Percentiles rank a stretch among this genome's conserved stretches.
These are phyloP conservation scores for Arrhopalites spinosus DNA, from an alignment of 2,888 invertebrate genomes.

Conservation along the genomic window DNA sequence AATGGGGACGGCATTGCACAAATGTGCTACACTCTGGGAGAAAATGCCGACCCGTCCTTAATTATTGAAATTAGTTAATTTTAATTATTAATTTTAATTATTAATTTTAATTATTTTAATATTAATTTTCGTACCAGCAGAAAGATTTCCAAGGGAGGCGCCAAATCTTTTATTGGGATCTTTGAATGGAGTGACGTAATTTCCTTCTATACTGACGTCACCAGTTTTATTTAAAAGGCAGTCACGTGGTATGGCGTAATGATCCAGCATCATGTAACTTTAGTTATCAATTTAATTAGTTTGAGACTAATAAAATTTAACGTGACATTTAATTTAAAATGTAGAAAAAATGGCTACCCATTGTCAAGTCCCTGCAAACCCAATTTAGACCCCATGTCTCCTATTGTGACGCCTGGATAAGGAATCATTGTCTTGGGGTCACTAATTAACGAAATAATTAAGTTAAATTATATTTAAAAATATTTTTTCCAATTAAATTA, in stretches of 20 bases:
- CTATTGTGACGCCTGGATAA: slow-evolving; percentile 76
- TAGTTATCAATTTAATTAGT: too few species aligned
- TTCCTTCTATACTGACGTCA: slow-evolving; percentile 84
- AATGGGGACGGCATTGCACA: slow-evolving; percentile 58
- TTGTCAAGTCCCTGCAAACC: slow-evolving; percentile 92
- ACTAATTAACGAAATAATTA: too few species aligned
- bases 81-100: too few species aligned
- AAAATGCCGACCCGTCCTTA: slow-evolving; percentile 47
- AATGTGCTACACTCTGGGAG: slow-evolving; percentile 45
- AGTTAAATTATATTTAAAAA: too few species aligned
- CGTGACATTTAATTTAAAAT: too few species aligned
- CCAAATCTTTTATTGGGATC: slow-evolving; percentile 83
- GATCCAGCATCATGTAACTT: slow-evolving; percentile 73
- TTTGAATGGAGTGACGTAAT: slow-evolving; percentile 86
- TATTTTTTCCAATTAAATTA: too few species aligned
- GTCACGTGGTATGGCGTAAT: slow-evolving; percentile 83
- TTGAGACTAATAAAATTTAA: too few species aligned
- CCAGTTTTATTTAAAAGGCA: slow-evolving; percentile 85
- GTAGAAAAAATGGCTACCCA: slow-evolving; percentile 73
- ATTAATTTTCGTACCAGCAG: too few species aligned
- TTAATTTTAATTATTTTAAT: too few species aligned
- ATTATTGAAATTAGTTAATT: too few species aligned
- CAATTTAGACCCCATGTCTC: slow-evolving; percentile 91
- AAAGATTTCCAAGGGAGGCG: slow-evolving; percentile 51
- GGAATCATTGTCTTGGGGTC: slow-evolving; percentile 76